Base-by-base conservation (phyloP, 2,888 invertebrate species). In the Trichacis sp. region DNA sequence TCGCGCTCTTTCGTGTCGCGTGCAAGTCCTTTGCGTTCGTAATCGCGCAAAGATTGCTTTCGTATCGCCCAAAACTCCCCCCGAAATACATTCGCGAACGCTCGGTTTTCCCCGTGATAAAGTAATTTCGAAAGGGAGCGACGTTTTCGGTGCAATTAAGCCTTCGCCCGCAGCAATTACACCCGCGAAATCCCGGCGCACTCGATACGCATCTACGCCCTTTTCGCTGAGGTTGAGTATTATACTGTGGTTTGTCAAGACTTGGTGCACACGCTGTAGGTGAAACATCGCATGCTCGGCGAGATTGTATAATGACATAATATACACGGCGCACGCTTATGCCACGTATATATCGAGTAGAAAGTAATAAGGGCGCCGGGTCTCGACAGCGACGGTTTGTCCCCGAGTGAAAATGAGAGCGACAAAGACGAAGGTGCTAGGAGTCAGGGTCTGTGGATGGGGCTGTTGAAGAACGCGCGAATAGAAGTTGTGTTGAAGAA, bases 241-340 rank as follows among this genome's bases (percentile, higher is more conserved):
- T 60, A 64, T 54, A 51, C 57, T 38, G 40, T 57, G 64, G 67
- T 68, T 68, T 58, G 65, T 52, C 57, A 49, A 56, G 62, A 65
- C 55, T 68, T 61, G 56, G 52, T 52, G 49, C 51, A 40, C 55
- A 54, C 55, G 61, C 51, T 63, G 66, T 52, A 33, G 64, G 50
- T 64, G 56, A 58, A 66, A 69, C 71, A 74, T 80, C 76, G 82
- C 81, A 81, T 81, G 82, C 77, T 74, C 76, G 74, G 71, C 76
- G 73, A 80, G 82, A 82, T 82, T 83, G 77, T 75, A 80, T 82
- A 83, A 82, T 82, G 82, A 82, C 83, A 82, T 83, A 83, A 83
- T 83, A 82, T 82, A 80, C 80, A 77, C 77, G 73, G 75, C 70
- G 70, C 76, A 69, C 75, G 77, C 75, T 75, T 73, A 72, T 72